Base-by-base conservation (phyloP, 2,113 vertebrate genomes). In the Lamprologus speciosus region DNA sequence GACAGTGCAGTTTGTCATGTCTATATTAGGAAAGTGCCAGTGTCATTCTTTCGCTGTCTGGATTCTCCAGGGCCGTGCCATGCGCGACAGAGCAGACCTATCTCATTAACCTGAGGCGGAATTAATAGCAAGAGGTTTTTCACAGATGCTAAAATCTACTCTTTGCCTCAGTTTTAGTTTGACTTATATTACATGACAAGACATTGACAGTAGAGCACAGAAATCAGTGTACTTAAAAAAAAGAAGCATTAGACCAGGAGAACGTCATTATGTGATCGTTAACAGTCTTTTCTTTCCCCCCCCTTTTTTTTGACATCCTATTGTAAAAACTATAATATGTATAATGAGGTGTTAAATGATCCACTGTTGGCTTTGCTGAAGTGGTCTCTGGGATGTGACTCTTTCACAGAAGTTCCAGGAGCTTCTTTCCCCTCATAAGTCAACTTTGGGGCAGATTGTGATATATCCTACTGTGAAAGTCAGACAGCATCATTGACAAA, bases 11-110 rank as follows among this genome's bases (percentile, higher is more conserved):
- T 95, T 91, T 95, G 95, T 92, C 92, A 95, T 96, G 96, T 95
- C 97, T 97, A 97, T 97, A 98, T 97, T 97, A 96, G 97, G 97
- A 96, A 96, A 96, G 96, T 97, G 97, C 94, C 95, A 95, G 93
- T 95, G 94, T 94, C 95, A 94, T 94, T 95, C 94, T 93, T 91
- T 88, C 57, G 80, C 90, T 89, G 85, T 87, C 75, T 85, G 81
- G 65, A 63, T 70, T 79, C 89, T 78, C 79, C 83, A 68, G 75
- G 81, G 88, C 63, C 42, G 87, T 35, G 88, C 88, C 84, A 84
- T 82, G 88, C 53, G 83, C 86, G 2, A 65, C 73, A 63, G 55
- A 10, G 21, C 8, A 81, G 84, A 26, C 28, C 42, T 0, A 14
- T 37, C 85, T 85, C 85, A 82, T 89, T 75, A 90, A 90, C 90